phyloP scores from a whole-genome alignment of 2,888 invertebrate genomes.

The Drosophila robusta region DNA sequence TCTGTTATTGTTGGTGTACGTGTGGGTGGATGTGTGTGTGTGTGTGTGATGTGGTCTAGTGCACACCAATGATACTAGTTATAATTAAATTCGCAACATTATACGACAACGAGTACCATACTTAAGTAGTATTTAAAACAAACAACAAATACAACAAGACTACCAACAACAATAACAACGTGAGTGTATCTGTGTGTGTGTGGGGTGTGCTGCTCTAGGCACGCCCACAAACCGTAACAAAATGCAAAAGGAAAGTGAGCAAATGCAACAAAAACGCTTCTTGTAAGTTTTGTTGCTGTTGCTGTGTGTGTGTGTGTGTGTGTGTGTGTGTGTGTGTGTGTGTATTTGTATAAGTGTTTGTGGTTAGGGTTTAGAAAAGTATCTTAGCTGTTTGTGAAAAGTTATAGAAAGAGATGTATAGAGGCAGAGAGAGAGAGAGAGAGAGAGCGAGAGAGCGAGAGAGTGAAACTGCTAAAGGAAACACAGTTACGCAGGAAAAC shows the following conservation, averaged over 20 bases:
- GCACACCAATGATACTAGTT: conserved; percentile 62
- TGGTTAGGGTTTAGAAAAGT: conserved; percentile 34
- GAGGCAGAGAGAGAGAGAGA: conserved; percentile 7
- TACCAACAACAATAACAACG: conserved; percentile 64
- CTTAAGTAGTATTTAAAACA: conserved; percentile 49
- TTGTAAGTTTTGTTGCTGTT: conserved; percentile 17
- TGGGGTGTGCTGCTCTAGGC: conserved; percentile 6
- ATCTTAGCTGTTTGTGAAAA: conserved; percentile 34
- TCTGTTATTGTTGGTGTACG: conserved; percentile 10
- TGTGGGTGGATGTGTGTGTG: conserved; percentile 14
- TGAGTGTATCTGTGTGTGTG: conserved; percentile 20
- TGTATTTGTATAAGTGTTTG: conserved; percentile 2
- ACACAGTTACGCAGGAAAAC: conserved; percentile 60
- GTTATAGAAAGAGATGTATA: conserved; percentile 22
- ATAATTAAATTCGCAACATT: conserved; percentile 63
- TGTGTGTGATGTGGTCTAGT: conserved; percentile 48
- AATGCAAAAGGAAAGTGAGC: conserved; percentile 56
- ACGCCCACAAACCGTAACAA: conserved; percentile 26
- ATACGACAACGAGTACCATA: conserved; percentile 66
- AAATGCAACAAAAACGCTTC: conserved; percentile 47
- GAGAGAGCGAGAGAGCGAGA: conserved; percentile 5
- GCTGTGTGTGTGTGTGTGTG: conserved; percentile 28
- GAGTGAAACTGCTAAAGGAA: conserved; percentile 54
- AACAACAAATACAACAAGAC: conserved; percentile 64
- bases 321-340: conserved; percentile 26